Evolutionary conservation across 1,140 invertebrate genomes (phyloP), one percentile per base, ranked within the genome.

Genomic region (Geopemphigus sp.): DNA sequence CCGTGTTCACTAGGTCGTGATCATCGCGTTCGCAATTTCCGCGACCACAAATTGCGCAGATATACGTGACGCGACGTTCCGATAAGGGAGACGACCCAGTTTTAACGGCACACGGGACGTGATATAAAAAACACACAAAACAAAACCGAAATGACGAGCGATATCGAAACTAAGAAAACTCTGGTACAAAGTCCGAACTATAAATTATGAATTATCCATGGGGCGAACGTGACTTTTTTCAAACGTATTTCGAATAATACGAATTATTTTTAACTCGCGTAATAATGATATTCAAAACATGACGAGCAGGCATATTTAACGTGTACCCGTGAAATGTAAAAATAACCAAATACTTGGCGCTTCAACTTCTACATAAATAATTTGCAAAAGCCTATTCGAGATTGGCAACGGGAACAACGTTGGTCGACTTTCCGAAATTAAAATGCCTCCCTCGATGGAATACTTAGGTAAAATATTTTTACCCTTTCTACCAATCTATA

Each of bases 11-110:
- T 47, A 59, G 57, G 24, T 63, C 74, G 74, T 61, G 74, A 78
- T 63, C 74, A 78, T 63, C 15, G 57, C 74, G 17, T 61, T 63
- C 57, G 74, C 74, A 78, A 78, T 78, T 78, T 78, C 74, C 74
- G 39, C 24, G 39, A 63, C 74, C 74, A 78, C 74, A 78, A 78
- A 61, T 78, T 78, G 74, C 45, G 57, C 56, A 78, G 32, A 54
- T 78, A 78, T 78, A 78, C 74, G 74, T 78, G 74, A 78, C 57
- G 19, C 57, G 57, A 32, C 53, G 39, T 63, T 5, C 22, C 39
- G 74, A 78, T 78, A 78, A 78, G 39, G 39, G 15, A n/a, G 32
- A 39, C 3, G 8, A 72, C 24, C 50, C 26, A 54, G 68, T 72
- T 72, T 72, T 72, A 72, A 54, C 68, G 29, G 47, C 5, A 50